These are phyloP conservation scores for Lithobates pipiens DNA, from an alignment of 2,797 vertebrate species.

Conservation along the genomic window DNA sequence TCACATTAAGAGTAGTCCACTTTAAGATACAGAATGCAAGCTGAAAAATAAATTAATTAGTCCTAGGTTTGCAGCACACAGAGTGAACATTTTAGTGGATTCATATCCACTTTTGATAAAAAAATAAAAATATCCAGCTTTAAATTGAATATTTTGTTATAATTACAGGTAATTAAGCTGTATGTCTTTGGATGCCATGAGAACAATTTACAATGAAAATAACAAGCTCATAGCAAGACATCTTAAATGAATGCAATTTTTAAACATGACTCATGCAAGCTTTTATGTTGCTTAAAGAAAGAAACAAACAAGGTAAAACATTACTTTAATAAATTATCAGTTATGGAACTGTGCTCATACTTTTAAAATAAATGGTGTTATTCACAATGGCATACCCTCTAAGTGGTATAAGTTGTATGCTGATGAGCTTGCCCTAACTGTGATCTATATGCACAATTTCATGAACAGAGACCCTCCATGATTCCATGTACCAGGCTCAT, in stretches of 20 bases:
- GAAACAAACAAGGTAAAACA: constrained; percentile 15
- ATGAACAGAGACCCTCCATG: no score
- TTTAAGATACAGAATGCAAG: neutral
- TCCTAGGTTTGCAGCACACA: neutral
- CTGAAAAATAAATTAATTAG: neutral
- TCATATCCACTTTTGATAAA: neutral
- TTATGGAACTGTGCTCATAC: neutral
- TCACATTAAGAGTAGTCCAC: no score
- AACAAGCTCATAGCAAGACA: constrained; percentile 46
- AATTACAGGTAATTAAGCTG: constrained; percentile 46
- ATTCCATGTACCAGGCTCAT: no score
- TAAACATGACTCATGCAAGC: constrained; percentile 34
- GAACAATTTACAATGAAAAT: constrained; percentile 27
- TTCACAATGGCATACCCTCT: neutral
- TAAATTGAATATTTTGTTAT: constrained; percentile 28
- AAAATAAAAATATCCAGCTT: constrained; percentile 33
- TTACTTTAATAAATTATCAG: constrained; percentile 1
- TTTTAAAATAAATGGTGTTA: neutral
- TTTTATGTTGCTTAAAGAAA: constrained; percentile 17
- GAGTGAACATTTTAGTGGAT: neutral
- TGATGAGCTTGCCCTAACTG: no score
- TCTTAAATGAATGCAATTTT: constrained; percentile 35
- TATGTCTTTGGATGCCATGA: constrained; percentile 8
- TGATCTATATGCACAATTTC: no score
- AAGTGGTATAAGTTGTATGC: no score